Evolutionary conservation across 1,140 invertebrate genomes (phyloP), one percentile per base, ranked within the genome.

Genomic region (Drosophila navojoa): DNA sequence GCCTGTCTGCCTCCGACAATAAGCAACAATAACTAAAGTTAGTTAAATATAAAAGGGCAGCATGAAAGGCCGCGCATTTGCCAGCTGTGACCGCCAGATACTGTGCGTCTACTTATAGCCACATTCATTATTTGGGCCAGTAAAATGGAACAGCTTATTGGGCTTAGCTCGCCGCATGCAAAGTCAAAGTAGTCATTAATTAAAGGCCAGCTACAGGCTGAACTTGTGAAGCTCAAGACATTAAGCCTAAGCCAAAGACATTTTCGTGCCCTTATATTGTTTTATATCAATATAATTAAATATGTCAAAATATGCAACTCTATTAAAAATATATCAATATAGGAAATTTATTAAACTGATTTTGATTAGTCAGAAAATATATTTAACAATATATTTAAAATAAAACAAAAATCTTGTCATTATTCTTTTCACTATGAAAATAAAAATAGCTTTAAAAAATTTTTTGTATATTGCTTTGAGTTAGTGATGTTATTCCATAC

Each of bases 111-210:
- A 80, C 15, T 58, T 70, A 59, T 62, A 75, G 77, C 67, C 60
- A 81, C 76, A 81, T 81, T 82, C 67, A 87, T 76, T 87, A 79
- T 82, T 76, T 74, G 57, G 76, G 82, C 68, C 81, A 81, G 87
- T 86, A 72, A 86, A 87, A 87, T 79, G 68, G 71, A 75, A 60
- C 70, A 70, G 66, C 63, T 74, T 63, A 70, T 75, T 85, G 78
- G 74, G 53, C 67, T 64, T 61, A 74, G 75, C 62, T 79, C 25
- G 74, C 76, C 70, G 80, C 54, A 27, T 38, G 11, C 35, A 38
- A 6, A 32, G 35, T 11, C 44, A 54, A 67, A 52, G 42, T 67
- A 67, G 67, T 59, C 58, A 76, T 72, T 59, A 75, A 76, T 78
- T 76, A 87, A 81, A 72, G 74, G 73, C 64, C 62, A 73, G 57